These are phyloP conservation scores for Alosa alosa DNA, from an alignment of 2,113 vertebrate species.

Conservation along the genomic window DNA sequence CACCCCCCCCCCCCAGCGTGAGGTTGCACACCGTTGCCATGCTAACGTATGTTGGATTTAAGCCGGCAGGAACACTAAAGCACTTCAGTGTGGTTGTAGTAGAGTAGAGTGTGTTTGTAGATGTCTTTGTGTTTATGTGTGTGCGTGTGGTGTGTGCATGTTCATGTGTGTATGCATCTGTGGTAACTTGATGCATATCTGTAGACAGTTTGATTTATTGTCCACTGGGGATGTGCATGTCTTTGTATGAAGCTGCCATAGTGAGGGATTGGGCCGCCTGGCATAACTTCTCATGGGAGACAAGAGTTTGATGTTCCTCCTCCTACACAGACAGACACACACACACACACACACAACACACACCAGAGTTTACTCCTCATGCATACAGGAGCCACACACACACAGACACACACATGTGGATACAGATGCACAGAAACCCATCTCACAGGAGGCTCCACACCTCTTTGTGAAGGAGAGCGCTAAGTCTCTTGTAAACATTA, in stretches of 20 bases:
- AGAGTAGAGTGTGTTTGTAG: background rate
- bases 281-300: conserved; percentile 21
- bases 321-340: background rate
- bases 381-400: background rate
- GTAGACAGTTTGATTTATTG: conserved; percentile 12
- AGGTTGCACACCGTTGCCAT: background rate
- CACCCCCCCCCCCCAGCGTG: background rate
- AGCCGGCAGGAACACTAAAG: no score
- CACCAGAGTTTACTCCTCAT: background rate
- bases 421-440: background rate
- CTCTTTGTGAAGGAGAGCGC: background rate
- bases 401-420: background rate
- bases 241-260: conserved; percentile 51
- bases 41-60: no score
- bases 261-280: conserved; percentile 47
- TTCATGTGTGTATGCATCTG: background rate
- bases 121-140: background rate
- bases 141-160: background rate
- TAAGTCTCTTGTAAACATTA: background rate
- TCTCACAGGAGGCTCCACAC: background rate
- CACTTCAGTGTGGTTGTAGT: no score
- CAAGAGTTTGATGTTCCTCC: conserved; percentile 25
- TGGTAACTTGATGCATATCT: background rate
- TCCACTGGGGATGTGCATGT: conserved; percentile 22
- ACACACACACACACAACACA: background rate